Evolutionary conservation across 2,113 vertebrate genomes (phyloP).

Genomic region (Mirza zaza): DNA sequence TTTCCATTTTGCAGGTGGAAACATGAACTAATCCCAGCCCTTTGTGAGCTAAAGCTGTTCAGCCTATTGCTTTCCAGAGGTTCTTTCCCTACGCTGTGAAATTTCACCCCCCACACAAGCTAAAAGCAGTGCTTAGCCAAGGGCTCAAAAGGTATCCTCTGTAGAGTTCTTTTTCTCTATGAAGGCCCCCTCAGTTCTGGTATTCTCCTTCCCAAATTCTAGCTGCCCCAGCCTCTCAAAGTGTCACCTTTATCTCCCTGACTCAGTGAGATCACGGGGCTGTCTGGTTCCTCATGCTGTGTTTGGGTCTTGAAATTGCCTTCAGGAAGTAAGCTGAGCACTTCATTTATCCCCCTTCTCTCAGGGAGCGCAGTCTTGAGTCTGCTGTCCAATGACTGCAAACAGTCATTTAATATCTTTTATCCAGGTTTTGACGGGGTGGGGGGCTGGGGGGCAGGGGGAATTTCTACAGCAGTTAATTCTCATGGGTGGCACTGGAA

Average conservation of each 20-base stretch:
- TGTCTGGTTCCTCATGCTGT: not conserved
- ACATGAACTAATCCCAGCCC: not conserved
- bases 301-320: not conserved
- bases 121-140: not conserved
- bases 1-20: conserved; percentile 8
- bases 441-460: not conserved
- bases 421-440: not conserved
- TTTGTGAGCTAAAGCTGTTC: not conserved
- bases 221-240: not conserved
- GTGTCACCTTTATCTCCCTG: not conserved
- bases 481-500: not conserved
- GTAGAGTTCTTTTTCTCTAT: not conserved
- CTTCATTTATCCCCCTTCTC: not conserved
- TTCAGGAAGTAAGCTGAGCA: not conserved
- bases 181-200: not conserved
- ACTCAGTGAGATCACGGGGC: not conserved
- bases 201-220: not conserved
- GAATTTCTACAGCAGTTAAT: not conserved
- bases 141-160: not conserved
- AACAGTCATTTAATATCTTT: not conserved
- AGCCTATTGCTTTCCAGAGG: not conserved
- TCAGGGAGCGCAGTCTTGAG: not conserved
- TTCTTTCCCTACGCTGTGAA: not conserved
- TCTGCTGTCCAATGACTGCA: not conserved
- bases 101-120: not conserved